phyloP scores from a whole-genome alignment of 2,113 vertebrate genomes.

The Oncorhynchus clarkii region DNA sequence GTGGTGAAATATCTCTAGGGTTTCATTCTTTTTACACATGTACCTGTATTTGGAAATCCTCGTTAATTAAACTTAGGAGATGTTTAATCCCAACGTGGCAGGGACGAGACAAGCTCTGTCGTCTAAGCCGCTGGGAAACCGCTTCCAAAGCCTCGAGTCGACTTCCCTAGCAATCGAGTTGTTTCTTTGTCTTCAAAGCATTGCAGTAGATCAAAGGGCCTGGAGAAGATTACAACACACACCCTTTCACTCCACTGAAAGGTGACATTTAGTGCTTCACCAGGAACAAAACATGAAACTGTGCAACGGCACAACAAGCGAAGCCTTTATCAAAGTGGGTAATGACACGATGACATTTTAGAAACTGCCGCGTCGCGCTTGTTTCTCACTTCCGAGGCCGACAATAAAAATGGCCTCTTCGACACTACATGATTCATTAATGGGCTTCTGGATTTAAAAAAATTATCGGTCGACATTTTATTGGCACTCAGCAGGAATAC shows the following conservation, averaged over 20 bases:
- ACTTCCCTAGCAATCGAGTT: conserved; percentile 14
- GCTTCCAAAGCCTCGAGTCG: background rate
- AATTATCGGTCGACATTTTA: conserved; percentile 34
- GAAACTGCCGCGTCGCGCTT: conserved; percentile 24
- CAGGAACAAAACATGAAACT: conserved; percentile 5
- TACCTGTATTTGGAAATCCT: background rate
- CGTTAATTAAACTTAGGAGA: background rate
- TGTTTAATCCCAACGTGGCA: background rate
- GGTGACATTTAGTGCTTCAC: conserved; percentile 41
- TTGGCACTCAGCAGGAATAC: conserved; percentile 41
- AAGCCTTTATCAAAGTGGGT: conserved; percentile 51
- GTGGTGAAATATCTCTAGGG: background rate
- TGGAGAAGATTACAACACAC: conserved; percentile 26
- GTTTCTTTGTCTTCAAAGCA: conserved; percentile 16
- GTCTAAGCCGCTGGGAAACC: background rate
- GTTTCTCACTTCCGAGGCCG: conserved; percentile 23
- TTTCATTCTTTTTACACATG: background rate
- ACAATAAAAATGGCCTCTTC: conserved; percentile 9
- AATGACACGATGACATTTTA: conserved; percentile 55
- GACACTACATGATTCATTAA: conserved; percentile 23
- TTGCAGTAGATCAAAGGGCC: conserved; percentile 30
- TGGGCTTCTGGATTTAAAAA: conserved; percentile 33
- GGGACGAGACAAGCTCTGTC: background rate
- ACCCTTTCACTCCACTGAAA: conserved; percentile 25
- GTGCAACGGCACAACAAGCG: conserved; percentile 3